A percentile compares a stretch with the other conserved stretches of the same genome.
phyloP scores from a whole-genome alignment of 2,797 vertebrate species.

The Chaetophractus vellerosus region DNA sequence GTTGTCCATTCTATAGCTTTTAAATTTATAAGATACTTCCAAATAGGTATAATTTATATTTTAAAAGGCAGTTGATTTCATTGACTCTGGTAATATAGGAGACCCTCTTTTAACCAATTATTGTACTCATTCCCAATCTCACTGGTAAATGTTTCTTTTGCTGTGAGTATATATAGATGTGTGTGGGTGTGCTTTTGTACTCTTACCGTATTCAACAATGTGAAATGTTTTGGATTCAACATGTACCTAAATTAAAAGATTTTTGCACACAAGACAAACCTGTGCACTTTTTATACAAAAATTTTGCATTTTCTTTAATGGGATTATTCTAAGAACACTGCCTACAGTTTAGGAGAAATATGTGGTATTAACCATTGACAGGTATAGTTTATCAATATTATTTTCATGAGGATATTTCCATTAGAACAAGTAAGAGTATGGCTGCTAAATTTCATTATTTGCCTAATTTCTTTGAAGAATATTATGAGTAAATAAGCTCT shows the following conservation, averaged over 20 bases:
- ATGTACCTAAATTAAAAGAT: constrained; percentile 76
- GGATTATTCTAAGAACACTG: background rate
- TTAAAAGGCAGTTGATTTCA: constrained; percentile 10
- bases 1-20: background rate
- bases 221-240: constrained; percentile 76
- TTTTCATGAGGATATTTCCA: constrained; percentile 65
- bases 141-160: constrained; percentile 70
- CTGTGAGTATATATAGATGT: constrained; percentile 13
- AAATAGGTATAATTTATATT: constrained; percentile 11
- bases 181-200: constrained; percentile 82
- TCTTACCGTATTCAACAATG: constrained; percentile 83
- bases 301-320: background rate
- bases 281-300: constrained; percentile 50
- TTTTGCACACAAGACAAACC: constrained; percentile 73
- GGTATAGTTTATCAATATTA: background rate
- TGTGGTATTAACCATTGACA: background rate
- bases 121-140: constrained; percentile 75
- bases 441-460: constrained; percentile 72
- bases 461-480: constrained; percentile 58
- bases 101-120: background rate
- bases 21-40: constrained; percentile 14
- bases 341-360: constrained; percentile 38
- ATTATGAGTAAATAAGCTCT: constrained; percentile 72
- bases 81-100: background rate
- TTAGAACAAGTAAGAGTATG: constrained; percentile 57